Evolutionary conservation across 2,113 vertebrate species (phyloP).

Genomic region (Ammodytes marinus): DNA sequence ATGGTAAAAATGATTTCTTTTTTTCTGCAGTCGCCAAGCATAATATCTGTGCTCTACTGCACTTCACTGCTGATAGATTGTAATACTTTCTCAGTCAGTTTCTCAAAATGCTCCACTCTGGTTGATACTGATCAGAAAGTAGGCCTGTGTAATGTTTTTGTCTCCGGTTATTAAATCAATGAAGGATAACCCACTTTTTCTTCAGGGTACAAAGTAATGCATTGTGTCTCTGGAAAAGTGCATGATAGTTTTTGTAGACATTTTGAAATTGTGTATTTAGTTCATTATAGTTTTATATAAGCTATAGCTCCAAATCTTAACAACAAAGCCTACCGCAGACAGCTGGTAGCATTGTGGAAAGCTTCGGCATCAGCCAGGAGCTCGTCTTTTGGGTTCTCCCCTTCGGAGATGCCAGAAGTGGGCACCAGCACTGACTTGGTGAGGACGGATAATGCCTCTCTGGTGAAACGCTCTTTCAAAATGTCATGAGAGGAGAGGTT

Average conservation of each 20-base stretch:
- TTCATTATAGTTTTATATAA: neutral
- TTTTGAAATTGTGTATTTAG: neutral
- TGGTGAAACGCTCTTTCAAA: slow-evolving; percentile 88
- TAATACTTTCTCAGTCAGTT: neutral
- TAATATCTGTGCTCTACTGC: neutral
- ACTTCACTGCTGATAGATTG: neutral
- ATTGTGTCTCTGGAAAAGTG: neutral
- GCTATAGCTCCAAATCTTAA: neutral
- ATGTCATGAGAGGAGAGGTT: slow-evolving; percentile 96
- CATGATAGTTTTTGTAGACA: neutral
- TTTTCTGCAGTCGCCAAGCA: neutral
- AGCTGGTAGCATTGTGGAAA: slow-evolving; percentile 93
- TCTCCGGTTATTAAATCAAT: neutral
- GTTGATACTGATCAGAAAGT: neutral
- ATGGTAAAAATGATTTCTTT: neutral
- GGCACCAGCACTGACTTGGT: slow-evolving; percentile 90
- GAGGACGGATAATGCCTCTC: slow-evolving; percentile 82
- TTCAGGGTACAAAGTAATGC: neutral
- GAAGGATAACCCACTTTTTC: neutral
- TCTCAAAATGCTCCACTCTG: too few relatives aligned
- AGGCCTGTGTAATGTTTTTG: neutral
- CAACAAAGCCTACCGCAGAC: slow-evolving; percentile 86
- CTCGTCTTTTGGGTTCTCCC: slow-evolving; percentile 92
- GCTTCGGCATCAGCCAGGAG: slow-evolving; percentile 88
- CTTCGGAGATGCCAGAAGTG: slow-evolving; percentile 91